Percentiles rank a stretch among this genome's conserved stretches.
These are phyloP conservation scores for Patella vulgata DNA, from an alignment of 1,140 invertebrate genomes.

Conservation along the genomic window DNA sequence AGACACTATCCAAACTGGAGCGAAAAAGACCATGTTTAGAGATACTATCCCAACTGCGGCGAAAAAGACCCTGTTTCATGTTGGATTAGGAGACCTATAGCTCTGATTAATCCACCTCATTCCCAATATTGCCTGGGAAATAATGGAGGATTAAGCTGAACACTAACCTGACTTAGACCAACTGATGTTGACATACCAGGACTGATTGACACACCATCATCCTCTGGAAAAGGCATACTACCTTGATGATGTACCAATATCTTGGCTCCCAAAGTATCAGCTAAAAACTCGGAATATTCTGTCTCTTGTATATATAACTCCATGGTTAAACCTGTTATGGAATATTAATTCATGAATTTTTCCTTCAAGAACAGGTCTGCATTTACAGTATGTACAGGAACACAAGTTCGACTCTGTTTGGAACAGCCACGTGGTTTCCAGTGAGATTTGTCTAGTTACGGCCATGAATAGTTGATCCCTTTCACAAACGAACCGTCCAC, in stretches of 20 bases:
- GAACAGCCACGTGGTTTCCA: too few species aligned
- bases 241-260: constrained; percentile 3
- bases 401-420: too few species aligned
- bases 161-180: constrained; percentile 18
- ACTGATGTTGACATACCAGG: constrained; percentile 44
- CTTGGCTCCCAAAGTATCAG: constrained; percentile 4
- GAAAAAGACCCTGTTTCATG: too few species aligned
- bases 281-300: constrained; percentile 15
- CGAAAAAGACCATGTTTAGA: too few species aligned
- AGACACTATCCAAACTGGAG: too few species aligned
- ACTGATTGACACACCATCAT: constrained; percentile 43
- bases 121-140: background rate
- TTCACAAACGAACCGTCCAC: too few species aligned
- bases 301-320: constrained; percentile 8
- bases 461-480: too few species aligned
- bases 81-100: too few species aligned
- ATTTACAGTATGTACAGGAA: too few species aligned
- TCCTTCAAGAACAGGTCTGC: background rate
- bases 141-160: background rate
- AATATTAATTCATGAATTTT: background rate
- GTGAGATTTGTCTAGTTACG: too few species aligned
- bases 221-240: constrained; percentile 44
- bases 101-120: background rate
- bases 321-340: constrained; percentile 15
- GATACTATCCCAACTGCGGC: too few species aligned